phyloP scores from a whole-genome alignment of 2,888 invertebrate species.

The Brachylomia viminalis region DNA sequence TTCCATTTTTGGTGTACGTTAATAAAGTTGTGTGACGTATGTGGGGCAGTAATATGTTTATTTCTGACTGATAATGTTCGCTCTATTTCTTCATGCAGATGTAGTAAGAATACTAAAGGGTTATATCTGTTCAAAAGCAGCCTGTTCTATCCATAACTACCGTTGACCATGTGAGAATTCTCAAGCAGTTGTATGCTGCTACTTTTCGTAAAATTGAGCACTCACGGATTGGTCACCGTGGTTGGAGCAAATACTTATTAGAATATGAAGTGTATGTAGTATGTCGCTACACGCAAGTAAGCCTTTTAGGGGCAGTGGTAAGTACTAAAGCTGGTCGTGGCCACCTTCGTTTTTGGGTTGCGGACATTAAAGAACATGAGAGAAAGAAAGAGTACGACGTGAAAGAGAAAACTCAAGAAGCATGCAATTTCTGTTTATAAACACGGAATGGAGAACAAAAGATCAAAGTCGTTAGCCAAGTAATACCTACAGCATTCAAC shows the following conservation, averaged over 20 bases:
- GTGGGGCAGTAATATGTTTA: constrained; percentile 30
- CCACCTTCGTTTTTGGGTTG: neutral
- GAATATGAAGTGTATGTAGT: neutral
- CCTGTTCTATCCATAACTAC: neutral
- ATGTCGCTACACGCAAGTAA: neutral
- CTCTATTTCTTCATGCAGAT: constrained; percentile 27
- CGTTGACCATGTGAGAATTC: neutral
- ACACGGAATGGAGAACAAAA: neutral
- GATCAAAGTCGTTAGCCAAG: neutral
- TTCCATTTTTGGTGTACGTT: constrained; percentile 47
- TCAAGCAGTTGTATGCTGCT: neutral
- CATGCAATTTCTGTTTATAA: neutral
- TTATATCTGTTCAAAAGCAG: neutral
- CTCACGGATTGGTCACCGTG: neutral
- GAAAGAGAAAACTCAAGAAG: neutral
- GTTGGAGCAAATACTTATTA: neutral
- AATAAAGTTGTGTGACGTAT: constrained; percentile 35
- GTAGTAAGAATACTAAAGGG: neutral
- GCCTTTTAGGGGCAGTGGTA: neutral
- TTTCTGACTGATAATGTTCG: constrained; percentile 33
- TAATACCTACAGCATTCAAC: neutral
- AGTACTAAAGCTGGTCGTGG: neutral
- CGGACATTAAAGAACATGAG: neutral
- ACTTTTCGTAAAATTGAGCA: neutral
- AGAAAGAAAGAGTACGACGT: neutral